Evolutionary conservation across 1,140 invertebrate genomes (phyloP), one percentile per base, ranked within the genome.

Genomic region (Drosophila azteca): DNA sequence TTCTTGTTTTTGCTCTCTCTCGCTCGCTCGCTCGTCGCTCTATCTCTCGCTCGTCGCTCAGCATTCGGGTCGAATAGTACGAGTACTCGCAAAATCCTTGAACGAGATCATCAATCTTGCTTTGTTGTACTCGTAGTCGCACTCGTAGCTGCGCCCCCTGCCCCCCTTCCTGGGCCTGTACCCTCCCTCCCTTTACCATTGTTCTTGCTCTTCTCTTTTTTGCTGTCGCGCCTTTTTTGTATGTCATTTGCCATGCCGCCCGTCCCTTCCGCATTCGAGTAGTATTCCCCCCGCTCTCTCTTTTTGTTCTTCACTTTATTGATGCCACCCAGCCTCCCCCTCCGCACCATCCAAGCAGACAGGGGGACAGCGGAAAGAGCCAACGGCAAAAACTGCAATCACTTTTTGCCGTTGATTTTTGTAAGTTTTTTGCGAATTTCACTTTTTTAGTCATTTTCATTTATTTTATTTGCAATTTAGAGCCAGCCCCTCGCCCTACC

Each of bases 391-490:
- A 31, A 35, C 45, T 49, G 57, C 46, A 50, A 24, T 50, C 4
- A 41, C 43, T 29, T 58, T 58, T 57, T 57, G 31, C 22, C 24
- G 52, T 24, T 44, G 20, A 3, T 17, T 26, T 57, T 26, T 41
- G 50, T 11, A n/a, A 35, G 35, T 72, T 77, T 72, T 68, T 5
- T 39, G 65, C 58, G 77, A 58, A 72, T 81, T 81, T 81, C 79
- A 79, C 79, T 81, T 79, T 76, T 81, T 81, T 77, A 73, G 76
- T 60, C 60, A 69, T 73, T 57, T 64, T 52, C 60, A 54, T 72
- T 66, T 83, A 72, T 59, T 81, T 76, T 79, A 70, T 79, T 81
- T 81, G 71, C 75, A 61, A 57, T 61, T 74, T 77, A 66, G 60
- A 65, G 7, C 39, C 65, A 29, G 26, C 26, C 1, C 17, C 17